Conservation (phyloP, 2,888 invertebrate species). For the Cephus sareptanus region DNA sequence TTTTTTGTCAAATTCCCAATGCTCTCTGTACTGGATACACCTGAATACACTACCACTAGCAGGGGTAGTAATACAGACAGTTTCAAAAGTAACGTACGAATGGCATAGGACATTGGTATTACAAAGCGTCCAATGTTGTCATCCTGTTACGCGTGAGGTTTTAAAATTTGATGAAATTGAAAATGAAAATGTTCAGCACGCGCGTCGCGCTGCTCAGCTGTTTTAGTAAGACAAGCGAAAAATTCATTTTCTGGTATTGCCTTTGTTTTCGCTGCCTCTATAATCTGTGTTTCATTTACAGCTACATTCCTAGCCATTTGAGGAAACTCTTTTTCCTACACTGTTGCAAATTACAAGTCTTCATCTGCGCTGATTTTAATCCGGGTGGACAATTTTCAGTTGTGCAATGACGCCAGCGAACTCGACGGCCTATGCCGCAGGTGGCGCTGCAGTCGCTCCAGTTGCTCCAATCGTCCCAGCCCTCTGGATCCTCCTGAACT, state of each 20-base stretch:
- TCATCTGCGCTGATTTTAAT: conserved; percentile 47
- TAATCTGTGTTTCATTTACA: neutral
- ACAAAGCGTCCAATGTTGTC: neutral
- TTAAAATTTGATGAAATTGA: neutral
- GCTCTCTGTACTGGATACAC: neutral
- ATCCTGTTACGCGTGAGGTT: neutral
- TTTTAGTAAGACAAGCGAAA: too few relatives aligned
- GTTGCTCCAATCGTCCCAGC: conserved; percentile 40
- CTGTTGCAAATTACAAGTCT: conserved; percentile 31
- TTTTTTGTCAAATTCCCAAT: neutral
- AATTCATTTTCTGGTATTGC: neutral
- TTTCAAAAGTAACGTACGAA: neutral
- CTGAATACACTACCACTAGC: neutral
- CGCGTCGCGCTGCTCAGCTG: too few relatives aligned
- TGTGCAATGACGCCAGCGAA: conserved; percentile 49
- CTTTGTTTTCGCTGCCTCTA: neutral
- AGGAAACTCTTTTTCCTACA: conserved; percentile 39
- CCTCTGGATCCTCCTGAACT: neutral
- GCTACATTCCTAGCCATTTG: conserved; percentile 38
- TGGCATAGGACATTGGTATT: neutral
- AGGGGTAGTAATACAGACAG: neutral
- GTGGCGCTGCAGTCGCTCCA: conserved; percentile 47
- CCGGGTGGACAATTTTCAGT: conserved; percentile 35
- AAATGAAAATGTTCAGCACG: neutral
- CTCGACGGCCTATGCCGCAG: conserved; percentile 43